Evolutionary conservation across 1,140 invertebrate species (phyloP), one percentile per base, ranked within the genome.

Genomic region (Zaprionus ornatus): DNA sequence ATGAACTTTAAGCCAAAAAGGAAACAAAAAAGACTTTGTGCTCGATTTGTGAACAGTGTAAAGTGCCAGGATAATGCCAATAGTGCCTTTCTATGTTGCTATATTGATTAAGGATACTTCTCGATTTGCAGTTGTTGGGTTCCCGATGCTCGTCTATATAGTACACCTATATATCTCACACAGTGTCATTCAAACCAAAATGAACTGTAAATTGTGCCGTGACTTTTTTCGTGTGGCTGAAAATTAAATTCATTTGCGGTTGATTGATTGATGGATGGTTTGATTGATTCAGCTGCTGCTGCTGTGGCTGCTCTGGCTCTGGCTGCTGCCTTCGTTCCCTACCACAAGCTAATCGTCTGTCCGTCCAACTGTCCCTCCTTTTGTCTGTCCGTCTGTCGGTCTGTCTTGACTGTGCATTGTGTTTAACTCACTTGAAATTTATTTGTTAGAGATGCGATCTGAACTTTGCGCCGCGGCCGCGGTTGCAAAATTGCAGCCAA

Each of bases 231-330:
- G 48, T 62, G 57, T 71, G 74, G 69, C 60, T 72, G 72, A 55
- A 77, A 80, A 90, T 90, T 79, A 82, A 85, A 88, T 81, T 90
- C 70, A 84, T 82, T 90, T 85, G 85, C 79, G 73, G 69, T 76
- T 90, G 86, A 90, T 79, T 88, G 79, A 90, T 90, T 88, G 81
- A 90, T 85, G 81, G 81, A 90, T 90, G 74, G 81, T 88, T 88
- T 88, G 85, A 88, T 90, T 90, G 80, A 85, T 88, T 82, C 85
- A 71, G 56, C 57, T 87, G 54, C 50, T 62, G 52, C 55, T 72
- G 60, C 40, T 50, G 42, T 59, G 48, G 56, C 67, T 71, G 21
- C 56, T 63, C 55, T 42, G 37, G 29, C 55, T 70, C 37, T 45
- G 54, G 27, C 37, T 61, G 60, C 37, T 40, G 54, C 48, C n/a